Evolutionary conservation across 2,113 vertebrate genomes (phyloP).

Genomic region (Upupa epops): DNA sequence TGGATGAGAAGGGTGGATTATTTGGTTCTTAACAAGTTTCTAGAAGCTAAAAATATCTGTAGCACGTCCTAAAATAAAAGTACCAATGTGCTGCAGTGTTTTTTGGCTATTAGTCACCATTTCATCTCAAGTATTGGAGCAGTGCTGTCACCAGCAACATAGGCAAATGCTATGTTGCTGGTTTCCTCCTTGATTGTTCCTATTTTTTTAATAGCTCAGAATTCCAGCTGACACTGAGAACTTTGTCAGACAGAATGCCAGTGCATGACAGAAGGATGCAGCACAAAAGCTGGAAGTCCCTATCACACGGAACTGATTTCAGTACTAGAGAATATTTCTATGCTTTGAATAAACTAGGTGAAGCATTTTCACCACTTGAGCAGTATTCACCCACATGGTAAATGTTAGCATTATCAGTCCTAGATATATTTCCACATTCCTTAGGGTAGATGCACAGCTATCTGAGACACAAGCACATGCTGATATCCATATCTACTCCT

Average conservation of each 20-base stretch:
- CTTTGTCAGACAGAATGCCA: neutral
- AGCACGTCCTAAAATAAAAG: neutral
- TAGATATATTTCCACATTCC: neutral
- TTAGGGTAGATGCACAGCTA: neutral
- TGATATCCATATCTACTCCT: neutral
- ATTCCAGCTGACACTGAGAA: neutral
- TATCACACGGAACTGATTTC: neutral
- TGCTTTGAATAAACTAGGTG: neutral
- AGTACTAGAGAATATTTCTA: neutral
- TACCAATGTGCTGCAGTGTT: neutral
- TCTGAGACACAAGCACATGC: neutral
- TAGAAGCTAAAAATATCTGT: neutral
- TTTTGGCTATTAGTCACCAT: neutral
- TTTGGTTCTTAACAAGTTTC: neutral
- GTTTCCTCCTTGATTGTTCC: neutral
- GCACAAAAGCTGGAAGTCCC: neutral
- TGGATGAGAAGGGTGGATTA: neutral
- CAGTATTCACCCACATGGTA: accelerated
- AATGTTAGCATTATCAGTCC: neutral
- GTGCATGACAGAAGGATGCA: neutral
- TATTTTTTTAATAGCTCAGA: neutral
- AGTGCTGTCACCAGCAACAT: neutral
- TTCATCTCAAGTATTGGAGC: neutral
- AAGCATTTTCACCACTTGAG: neutral
- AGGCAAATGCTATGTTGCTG: neutral